phyloP scores from a whole-genome alignment of 2,113 vertebrate species.

The Leucosticte australis region DNA sequence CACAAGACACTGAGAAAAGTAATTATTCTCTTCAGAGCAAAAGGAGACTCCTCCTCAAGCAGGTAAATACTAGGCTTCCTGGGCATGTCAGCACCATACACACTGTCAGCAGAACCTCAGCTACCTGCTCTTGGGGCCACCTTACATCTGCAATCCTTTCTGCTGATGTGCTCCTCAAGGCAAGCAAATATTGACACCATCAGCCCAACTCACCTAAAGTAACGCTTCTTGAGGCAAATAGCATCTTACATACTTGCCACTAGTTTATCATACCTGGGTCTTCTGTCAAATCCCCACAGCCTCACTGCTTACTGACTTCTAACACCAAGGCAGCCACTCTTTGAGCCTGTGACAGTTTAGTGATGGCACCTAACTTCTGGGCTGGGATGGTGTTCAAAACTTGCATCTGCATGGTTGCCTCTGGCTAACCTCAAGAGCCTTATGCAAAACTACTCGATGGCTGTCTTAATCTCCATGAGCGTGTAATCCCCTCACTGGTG shows the following conservation, averaged over 20 bases:
- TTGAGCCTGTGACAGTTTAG: neutral
- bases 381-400: neutral
- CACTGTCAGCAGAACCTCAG: neutral
- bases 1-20: neutral
- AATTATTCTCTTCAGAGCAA: neutral
- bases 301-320: neutral
- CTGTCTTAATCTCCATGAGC: neutral
- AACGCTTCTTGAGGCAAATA: neutral
- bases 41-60: neutral
- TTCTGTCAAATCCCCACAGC: neutral
- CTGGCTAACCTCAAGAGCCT: constrained; percentile 7
- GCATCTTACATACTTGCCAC: neutral
- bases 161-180: neutral
- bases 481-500: neutral
- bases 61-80: neutral
- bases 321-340: neutral
- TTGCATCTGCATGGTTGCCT: neutral
- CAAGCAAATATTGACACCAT: neutral
- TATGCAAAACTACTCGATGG: neutral
- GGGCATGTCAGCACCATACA: neutral
- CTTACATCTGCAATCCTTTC: neutral
- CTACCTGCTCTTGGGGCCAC: neutral
- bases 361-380: neutral
- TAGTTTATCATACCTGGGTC: neutral
- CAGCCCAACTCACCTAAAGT: neutral